phyloP scores from a whole-genome alignment of 2,888 invertebrate species.

The Thymelicus acteon region DNA sequence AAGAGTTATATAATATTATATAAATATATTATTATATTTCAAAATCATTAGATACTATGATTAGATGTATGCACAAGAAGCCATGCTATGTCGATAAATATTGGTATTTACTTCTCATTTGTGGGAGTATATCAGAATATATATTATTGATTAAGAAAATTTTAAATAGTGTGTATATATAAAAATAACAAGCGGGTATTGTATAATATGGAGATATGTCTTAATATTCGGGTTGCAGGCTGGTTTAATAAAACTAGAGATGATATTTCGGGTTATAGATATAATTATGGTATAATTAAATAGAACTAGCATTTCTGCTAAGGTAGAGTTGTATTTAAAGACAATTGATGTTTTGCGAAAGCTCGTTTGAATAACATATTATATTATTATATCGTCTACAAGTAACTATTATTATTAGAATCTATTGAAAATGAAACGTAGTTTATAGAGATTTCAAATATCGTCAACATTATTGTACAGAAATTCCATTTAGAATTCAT shows the following conservation, averaged over 20 bases:
- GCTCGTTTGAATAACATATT: neutral
- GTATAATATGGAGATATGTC: neutral
- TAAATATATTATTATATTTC: too few relatives aligned
- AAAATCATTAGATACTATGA: too few relatives aligned
- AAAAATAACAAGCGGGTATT: neutral
- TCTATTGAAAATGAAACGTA: neutral
- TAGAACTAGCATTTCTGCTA: neutral
- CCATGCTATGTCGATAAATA: too few relatives aligned
- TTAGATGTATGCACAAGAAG: too few relatives aligned
- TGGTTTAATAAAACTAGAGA: too few relatives aligned
- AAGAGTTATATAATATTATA: neutral
- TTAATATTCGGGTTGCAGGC: neutral
- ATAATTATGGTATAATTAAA: too few relatives aligned
- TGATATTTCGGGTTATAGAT: too few relatives aligned
- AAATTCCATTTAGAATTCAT: neutral
- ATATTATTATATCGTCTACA: neutral
- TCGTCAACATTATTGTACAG: neutral
- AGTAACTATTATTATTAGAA: neutral
- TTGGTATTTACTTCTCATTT: too few relatives aligned
- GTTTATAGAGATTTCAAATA: neutral
- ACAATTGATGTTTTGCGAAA: slow-evolving; percentile 1
- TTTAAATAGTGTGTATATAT: neutral
- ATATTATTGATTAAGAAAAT: too few relatives aligned
- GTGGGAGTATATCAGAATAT: too few relatives aligned
- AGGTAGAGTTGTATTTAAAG: neutral